phyloP scores from a whole-genome alignment of 2,113 vertebrate species.

The Zingel zingel region DNA sequence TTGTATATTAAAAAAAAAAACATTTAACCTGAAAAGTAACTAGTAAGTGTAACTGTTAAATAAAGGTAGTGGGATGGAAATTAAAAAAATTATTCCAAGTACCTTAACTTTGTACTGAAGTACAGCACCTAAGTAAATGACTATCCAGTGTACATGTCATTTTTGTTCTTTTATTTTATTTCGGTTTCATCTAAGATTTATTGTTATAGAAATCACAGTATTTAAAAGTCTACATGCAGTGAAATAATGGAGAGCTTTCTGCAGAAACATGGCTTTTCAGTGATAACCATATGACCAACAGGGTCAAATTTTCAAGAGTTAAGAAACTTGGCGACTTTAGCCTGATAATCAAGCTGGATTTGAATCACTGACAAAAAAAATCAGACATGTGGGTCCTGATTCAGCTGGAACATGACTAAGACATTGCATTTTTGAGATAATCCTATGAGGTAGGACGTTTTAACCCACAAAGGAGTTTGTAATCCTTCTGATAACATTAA shows the following conservation, averaged over 20 bases:
- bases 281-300: not conserved
- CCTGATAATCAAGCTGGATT: not conserved
- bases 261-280: no score
- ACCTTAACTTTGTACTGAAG: not conserved
- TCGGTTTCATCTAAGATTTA: not conserved
- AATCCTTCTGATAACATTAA: conserved; percentile 35
- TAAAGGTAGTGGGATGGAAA: no score
- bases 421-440: conserved; percentile 21
- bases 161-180: not conserved
- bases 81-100: not conserved
- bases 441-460: conserved; percentile 10
- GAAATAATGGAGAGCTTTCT: not conserved
- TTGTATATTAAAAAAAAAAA: not conserved
- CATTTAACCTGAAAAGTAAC: not conserved
- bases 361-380: conserved; percentile 19
- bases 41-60: not conserved
- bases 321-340: not conserved
- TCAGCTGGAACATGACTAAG: conserved; percentile 8
- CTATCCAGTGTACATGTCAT: not conserved
- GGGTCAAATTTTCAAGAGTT: not conserved
- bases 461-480: conserved; percentile 11
- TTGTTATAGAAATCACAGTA: not conserved
- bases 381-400: not conserved
- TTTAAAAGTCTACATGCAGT: not conserved
- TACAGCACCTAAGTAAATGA: not conserved